A percentile compares a stretch with the other conserved stretches of the same genome.
These are phyloP conservation scores for Oscheius sp. DNA, from an alignment of 2,888 invertebrate genomes.

Conservation along the genomic window DNA sequence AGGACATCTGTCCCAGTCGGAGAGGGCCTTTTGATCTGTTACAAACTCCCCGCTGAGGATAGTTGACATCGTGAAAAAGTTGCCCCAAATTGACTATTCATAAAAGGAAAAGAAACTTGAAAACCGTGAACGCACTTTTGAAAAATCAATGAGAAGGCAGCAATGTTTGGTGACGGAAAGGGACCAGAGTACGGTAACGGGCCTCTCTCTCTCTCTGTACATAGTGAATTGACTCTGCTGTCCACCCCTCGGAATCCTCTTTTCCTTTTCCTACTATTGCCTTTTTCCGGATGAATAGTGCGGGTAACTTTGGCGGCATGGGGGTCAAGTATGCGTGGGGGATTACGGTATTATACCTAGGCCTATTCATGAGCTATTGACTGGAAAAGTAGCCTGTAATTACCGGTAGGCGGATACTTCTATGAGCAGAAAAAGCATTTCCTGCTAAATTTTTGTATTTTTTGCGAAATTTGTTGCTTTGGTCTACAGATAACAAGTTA, in stretches of 20 bases:
- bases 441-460: neutral
- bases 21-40: neutral
- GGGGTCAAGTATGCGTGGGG: constrained; percentile 13
- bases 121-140: neutral
- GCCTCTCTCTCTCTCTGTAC: constrained; percentile 20
- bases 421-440: no score
- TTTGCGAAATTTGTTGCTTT: no score
- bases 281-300: constrained; percentile 16
- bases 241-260: constrained; percentile 4
- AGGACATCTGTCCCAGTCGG: constrained; percentile 7
- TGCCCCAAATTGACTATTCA: constrained; percentile 10
- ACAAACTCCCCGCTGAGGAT: neutral
- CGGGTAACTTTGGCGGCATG: constrained; percentile 29
- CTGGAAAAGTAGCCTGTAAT: constrained; percentile 25
- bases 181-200: constrained; percentile 18
- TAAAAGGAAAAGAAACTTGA: neutral
- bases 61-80: neutral
- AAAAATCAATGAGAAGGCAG: constrained; percentile 11
- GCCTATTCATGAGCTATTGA: constrained; percentile 26
- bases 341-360: constrained; percentile 23
- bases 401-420: neutral
- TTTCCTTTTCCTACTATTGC: neutral
- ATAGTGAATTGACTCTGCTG: constrained; percentile 23
- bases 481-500: no score
- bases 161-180: constrained; percentile 26